Evolutionary conservation across 2,113 vertebrate genomes (phyloP), one percentile per base, ranked within the genome.

Genomic region (Varanus komodoensis): DNA sequence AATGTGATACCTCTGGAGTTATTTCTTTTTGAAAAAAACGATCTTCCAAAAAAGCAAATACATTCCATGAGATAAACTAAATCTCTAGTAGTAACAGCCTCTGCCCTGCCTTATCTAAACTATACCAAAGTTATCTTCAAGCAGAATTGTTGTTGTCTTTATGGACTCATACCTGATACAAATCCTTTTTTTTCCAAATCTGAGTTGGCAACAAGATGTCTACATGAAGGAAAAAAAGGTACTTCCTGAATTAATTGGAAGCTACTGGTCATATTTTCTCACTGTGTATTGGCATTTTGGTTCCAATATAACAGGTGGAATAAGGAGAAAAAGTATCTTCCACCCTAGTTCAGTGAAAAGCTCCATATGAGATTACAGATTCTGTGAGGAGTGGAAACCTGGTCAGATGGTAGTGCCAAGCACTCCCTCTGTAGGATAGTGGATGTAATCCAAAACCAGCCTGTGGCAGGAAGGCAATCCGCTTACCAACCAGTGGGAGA

Each of bases 361-460:
- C 52, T 94, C 79, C 78, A 74, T 79, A 91, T 88, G 92, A 92
- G 32, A 93, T 89, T 82, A 90, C 57, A 91, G 34, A 88, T 29
- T n/a, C 64, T 86, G 94, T 38, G 73, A 92, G 89, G 68, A 83
- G 93, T 78, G 73, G 0, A 85, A n/a, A 9, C 89, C 89, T 44
- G 87, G 87, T 92, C 89, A 89, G 89, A 21, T 64, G 90, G 0
- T 7, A 69, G 84, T 86, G 48, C 57, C 84, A 94, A 71, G 83
- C 1, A 68, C 87, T 69, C 64, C 34, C 83, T 95, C 95, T 95
- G n/a, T 91, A 94, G 94, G 89, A 87, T n/a, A 87, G 82, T 80
- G 87, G 54, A 89, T 89, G 3, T 85, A 89, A 93, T 91, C 87
- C 67, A 88, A 93, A 93, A 93, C 32, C 68, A 92, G 77, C 90